Percentiles rank a stretch among this genome's conserved stretches.
These are phyloP conservation scores for Poecile atricapillus DNA, from an alignment of 2,113 vertebrate species.

Conservation along the genomic window DNA sequence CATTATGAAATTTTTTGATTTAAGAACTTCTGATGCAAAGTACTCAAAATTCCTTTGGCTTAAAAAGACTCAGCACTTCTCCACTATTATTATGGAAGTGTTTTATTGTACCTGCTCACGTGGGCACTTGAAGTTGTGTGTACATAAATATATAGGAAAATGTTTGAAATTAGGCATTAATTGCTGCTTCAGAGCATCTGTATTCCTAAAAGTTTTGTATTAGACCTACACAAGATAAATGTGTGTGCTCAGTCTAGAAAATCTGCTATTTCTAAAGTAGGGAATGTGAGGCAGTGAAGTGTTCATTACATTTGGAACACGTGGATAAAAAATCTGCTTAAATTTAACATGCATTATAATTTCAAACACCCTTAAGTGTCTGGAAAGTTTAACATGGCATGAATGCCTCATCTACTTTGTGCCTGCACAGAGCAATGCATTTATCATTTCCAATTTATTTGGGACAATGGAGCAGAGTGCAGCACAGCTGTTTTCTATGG, in stretches of 20 bases:
- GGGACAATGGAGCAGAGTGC: background rate
- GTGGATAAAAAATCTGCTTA: constrained; percentile 19
- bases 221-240: background rate
- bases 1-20: background rate
- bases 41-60: background rate
- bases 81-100: background rate
- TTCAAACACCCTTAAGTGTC: constrained; percentile 41
- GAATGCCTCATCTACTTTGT: background rate
- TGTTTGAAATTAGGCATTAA: background rate
- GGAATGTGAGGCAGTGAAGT: background rate
- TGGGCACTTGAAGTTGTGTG: background rate
- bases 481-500: background rate
- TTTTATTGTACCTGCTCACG: background rate
- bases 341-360: constrained; percentile 43
- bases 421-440: background rate
- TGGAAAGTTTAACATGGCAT: constrained; percentile 35
- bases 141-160: background rate
- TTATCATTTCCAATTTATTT: background rate
- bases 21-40: background rate
- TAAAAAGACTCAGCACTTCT: background rate
- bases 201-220: background rate
- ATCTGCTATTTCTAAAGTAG: background rate
- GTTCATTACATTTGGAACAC: background rate
- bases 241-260: background rate
- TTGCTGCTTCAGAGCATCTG: background rate